phyloP scores from a whole-genome alignment of 2,797 vertebrate genomes.

The Tragopan temminckii region DNA sequence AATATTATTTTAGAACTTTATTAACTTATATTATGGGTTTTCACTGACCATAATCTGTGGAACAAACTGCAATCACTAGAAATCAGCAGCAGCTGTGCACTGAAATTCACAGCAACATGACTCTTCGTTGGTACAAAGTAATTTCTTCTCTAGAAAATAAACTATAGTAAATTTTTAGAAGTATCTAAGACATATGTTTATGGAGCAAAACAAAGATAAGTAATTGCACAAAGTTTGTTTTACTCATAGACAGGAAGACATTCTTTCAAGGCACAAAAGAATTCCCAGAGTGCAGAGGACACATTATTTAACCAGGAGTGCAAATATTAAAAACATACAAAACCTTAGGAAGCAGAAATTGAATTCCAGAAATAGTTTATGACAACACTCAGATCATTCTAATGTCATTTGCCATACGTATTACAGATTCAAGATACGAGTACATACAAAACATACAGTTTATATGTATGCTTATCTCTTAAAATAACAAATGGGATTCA shows the following conservation, averaged over 20 bases:
- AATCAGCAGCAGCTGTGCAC: not conserved
- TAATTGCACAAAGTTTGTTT: conserved; percentile 29
- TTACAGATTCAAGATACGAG: not conserved
- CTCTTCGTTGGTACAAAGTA: not conserved
- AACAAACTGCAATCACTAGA: not conserved
- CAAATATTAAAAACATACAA: conserved; percentile 6
- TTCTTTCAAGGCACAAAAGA: conserved; percentile 32
- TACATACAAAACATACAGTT: not conserved
- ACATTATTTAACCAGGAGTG: conserved; percentile 20
- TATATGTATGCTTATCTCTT: conserved; percentile 23
- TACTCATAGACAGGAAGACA: not conserved
- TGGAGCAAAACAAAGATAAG: conserved; percentile 36
- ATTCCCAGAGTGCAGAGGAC: not conserved
- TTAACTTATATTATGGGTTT: not conserved
- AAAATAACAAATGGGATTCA: conserved; percentile 30
- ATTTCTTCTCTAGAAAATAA: conserved; percentile 10
- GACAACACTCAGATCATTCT: conserved; percentile 5
- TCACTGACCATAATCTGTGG: not conserved
- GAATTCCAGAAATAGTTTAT: not conserved
- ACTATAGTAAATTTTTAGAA: not conserved
- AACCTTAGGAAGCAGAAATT: not conserved
- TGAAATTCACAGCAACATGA: not conserved
- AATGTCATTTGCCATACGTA: not conserved
- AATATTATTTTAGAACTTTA: not conserved
- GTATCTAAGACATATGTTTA: not conserved